Base-by-base conservation (phyloP, 2,888 invertebrate species). In the Plebejus argus region DNA sequence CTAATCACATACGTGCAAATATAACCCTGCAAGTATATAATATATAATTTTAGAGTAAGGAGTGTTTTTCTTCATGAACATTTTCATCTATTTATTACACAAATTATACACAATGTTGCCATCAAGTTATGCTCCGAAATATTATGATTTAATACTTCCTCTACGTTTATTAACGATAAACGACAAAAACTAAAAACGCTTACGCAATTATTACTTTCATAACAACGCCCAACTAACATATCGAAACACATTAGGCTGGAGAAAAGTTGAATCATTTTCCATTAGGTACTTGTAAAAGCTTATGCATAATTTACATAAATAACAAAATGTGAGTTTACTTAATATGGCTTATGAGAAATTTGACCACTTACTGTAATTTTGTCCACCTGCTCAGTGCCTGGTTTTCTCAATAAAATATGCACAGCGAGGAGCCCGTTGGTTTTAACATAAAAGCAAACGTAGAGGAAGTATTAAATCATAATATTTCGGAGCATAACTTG, bases 341-440 rank as follows among this genome's bases (percentile, higher is more conserved):
- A 39, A 45, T 72, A 45, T 45, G n/a, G 20, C 45, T 72, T 49
- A 49, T 74, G 49, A 74, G 74, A 23, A 74, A 49, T 74, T 53
- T 49, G 74, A 20, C 74, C 74, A 74, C 74, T 74, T 74, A 74
- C 74, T 49, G 45, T 53, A 74, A 74, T 74, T 74, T 74, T 15
- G 74, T 74, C 74, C 49, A 74, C 74, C 74, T 74, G 74, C 74
- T 74, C 28, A 74, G 49, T 74, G 12, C 53, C n/a, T 23, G 45
- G 74, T 74, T 45, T 49, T 72, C 49, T 74, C 74, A 53, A 74
- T 74, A 74, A 74, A 74, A 53, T 74, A 49, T 74, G 74, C 49
- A 74, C 74, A 74, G 45, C 23, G 74, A 28, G 15, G 18, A 74
- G 49, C 53, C 23, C 53, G 72, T 20, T 72, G 20, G 72, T 53